Evolutionary conservation across 2,797 vertebrate genomes (phyloP).

Genomic region (Melanotaenia boesemani): DNA sequence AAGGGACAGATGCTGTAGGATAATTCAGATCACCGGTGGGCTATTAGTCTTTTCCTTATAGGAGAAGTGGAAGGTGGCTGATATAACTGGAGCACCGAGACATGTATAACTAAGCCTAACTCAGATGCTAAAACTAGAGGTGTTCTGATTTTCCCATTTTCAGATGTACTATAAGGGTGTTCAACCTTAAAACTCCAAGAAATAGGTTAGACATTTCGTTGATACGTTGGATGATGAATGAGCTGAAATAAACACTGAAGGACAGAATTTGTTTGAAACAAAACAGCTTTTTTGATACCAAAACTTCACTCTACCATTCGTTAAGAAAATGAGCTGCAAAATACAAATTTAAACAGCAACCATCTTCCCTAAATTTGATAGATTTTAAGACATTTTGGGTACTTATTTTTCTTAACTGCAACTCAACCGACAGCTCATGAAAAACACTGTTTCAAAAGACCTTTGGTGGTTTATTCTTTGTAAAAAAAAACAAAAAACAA

Average conservation of each 20-base stretch:
- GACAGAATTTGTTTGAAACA: background rate
- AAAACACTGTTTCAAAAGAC: slow-evolving; percentile 14
- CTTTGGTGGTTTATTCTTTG: slow-evolving; percentile 24
- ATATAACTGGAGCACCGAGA: no score
- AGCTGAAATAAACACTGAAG: background rate
- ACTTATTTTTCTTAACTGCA: background rate
- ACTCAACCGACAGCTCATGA: slow-evolving; percentile 11
- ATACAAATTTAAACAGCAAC: background rate
- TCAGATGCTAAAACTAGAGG: no score
- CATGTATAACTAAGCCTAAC: no score
- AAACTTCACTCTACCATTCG: background rate
- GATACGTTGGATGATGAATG: background rate
- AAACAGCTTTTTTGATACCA: background rate
- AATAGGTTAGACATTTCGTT: background rate
- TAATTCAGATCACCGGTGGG: no score
- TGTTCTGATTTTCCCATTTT: no score
- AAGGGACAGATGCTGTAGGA: no score
- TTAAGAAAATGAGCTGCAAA: background rate
- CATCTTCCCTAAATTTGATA: background rate
- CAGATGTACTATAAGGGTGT: no score
- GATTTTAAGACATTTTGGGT: background rate
- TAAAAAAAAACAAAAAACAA: slow-evolving; percentile 25
- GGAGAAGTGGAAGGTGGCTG: no score
- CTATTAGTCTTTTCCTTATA: no score
- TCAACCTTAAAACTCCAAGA: no score